Evolutionary conservation across 1,140 invertebrate genomes (phyloP).

Genomic region (Elysia chlorotica): DNA sequence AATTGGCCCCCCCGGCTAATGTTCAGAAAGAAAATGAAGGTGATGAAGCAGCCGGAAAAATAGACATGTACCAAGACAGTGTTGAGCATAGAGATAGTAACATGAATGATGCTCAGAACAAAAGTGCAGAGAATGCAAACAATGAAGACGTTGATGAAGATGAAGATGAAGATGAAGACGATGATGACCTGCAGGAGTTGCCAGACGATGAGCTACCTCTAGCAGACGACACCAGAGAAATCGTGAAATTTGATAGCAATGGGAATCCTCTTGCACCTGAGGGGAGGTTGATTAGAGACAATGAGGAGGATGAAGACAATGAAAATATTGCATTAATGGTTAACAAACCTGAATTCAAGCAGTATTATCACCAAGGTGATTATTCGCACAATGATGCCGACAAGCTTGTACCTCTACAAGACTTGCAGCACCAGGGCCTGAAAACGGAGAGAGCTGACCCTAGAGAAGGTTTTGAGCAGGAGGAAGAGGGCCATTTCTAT

Average conservation of each 20-base stretch:
- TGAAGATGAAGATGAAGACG: conserved; percentile 18
- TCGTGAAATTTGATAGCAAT: conserved; percentile 25
- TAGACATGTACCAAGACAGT: too few species aligned
- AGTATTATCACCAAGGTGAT: conserved; percentile 1
- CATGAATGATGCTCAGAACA: too few species aligned
- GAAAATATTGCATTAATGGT: neutral
- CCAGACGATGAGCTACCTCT: too few species aligned
- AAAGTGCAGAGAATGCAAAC: conserved; percentile 6
- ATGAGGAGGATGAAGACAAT: conserved; percentile 29
- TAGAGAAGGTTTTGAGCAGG: conserved; percentile 17
- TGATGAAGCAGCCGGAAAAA: too few species aligned
- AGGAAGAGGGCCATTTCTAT: conserved; percentile 32
- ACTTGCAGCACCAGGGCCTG: neutral
- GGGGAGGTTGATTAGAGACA: conserved; percentile 13
- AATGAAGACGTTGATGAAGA: conserved; percentile 26
- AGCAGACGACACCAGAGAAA: too few species aligned
- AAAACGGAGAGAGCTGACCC: neutral
- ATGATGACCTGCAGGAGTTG: conserved; percentile 16
- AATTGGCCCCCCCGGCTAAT: conserved; percentile 25
- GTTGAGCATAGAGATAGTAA: too few species aligned
- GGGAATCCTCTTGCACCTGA: conserved; percentile 13
- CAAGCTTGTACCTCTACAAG: neutral
- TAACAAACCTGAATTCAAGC: neutral
- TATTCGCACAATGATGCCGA: neutral
- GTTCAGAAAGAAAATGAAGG: conserved; percentile 20